Base-by-base conservation (phyloP, 2,888 invertebrate species). In the Zygogramma bicolorata region DNA sequence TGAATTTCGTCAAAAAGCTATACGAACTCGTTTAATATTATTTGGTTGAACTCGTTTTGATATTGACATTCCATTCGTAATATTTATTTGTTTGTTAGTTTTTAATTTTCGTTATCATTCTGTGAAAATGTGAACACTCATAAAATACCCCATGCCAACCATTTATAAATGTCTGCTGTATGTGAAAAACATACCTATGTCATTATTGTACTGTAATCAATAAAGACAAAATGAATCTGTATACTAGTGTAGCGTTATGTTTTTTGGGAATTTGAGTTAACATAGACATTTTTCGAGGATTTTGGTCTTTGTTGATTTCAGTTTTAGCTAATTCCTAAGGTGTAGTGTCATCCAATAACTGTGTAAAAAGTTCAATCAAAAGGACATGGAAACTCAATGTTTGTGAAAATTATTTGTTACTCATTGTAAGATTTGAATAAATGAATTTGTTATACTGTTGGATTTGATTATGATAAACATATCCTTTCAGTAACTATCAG, bases 131-230 rank as follows among this genome's bases (percentile, higher is more conserved):
- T 22, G 42, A 15, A 62, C 62, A 62, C 40, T 62, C 62, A 62
- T 27, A 25, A 25, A 42, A 25, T 27, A 62, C 42, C 42, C 62
- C 42, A 7, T 42, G 25, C 42, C 22, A 62, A 62, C 10, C 20
- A 60, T 46, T 46, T 22, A 46, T 68, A 20, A 61, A 61, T 68
- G 68, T 68, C 61, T 61, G 60, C 61, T 61, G 49, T 70, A 25
- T 58, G 65, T 65, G 46, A 65, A 70, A 57, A 27, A 22, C 27
- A 59, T 42, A 15, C 22, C n/a, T 10, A 3, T 13, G 65, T 70
- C 65, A 53, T 27, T 46, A 60, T 61, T 40, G 34, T 25, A 13
- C 31, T 65, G 31, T 10, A 22, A 63, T 58, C 49, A 42, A 69
- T 31, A 46, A 69, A 63, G 59, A 69, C 29, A 15, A 46, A n/a